These are phyloP conservation scores for Takifugu flavidus DNA, from an alignment of 2,113 vertebrate genomes.

Conservation along the genomic window DNA sequence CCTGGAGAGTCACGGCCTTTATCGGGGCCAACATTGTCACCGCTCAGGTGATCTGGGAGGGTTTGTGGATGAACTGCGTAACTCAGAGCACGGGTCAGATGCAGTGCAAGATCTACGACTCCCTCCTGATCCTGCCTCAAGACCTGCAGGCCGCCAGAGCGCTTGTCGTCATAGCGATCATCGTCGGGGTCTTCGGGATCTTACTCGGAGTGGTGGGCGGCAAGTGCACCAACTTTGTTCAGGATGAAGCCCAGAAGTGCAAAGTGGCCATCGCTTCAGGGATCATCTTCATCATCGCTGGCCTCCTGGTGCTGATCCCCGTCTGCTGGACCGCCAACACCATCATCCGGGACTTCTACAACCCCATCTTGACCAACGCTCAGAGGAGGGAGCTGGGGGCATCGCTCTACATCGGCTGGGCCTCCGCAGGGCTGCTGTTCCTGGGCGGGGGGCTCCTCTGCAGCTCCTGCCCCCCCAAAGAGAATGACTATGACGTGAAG, in stretches of 20 bases:
- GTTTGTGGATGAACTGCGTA: conserved; percentile 79
- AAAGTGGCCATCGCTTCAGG: conserved; percentile 66
- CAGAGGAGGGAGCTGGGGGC: conserved; percentile 83
- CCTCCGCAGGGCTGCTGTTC: conserved; percentile 72
- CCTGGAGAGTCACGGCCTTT: conserved; percentile 85
- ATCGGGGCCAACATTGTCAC: conserved; percentile 86
- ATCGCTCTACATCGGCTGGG: conserved; percentile 83
- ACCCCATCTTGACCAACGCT: conserved; percentile 71
- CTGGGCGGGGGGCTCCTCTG: conserved; percentile 79
- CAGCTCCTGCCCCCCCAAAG: conserved; percentile 65
- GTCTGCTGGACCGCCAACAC: conserved; percentile 81
- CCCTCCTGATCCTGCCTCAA: conserved; percentile 69
- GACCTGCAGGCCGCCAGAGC: conserved; percentile 75
- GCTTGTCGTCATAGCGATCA: conserved; percentile 67
- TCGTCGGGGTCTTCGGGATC: conserved; percentile 57
- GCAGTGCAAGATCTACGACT: conserved; percentile 81
- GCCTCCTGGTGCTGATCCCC: conserved; percentile 76
- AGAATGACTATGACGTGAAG: conserved; percentile 48
- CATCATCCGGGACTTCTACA: conserved; percentile 84
- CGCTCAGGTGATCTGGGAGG: conserved; percentile 80
- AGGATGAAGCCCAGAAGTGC: conserved; percentile 49
- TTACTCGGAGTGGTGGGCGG: conserved; percentile 57
- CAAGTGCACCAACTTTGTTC: conserved; percentile 73
- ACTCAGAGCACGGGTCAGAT: conserved; percentile 77
- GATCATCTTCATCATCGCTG: conserved; percentile 62